Evolutionary conservation across 2,888 invertebrate species (phyloP), one percentile per base, ranked within the genome.

Genomic region (Drosophila heteroneura): DNA sequence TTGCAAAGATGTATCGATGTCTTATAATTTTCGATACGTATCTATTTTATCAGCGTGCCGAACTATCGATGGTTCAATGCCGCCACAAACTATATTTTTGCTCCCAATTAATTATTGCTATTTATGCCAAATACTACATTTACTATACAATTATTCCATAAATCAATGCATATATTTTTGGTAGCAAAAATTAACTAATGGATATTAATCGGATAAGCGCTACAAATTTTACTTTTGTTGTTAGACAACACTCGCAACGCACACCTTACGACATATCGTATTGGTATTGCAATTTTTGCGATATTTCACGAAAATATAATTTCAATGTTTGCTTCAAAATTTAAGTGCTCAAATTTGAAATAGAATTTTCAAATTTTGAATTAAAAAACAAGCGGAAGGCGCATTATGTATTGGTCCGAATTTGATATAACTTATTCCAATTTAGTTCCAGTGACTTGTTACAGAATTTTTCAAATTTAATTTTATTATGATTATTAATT

Each of bases 401-500:
- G 7, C 14, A 16, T 2, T 16, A 51, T 51, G 19, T 19, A 30
- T 30, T 28, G 6, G 10, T 16, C 28, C 6, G 5, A 19, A 28
- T 51, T 32, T n/a, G 5, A 30, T 12, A n/a, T 0, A 28, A 19
- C 9, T 28, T 28, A 30, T n/a, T 19, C 19, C n/a, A 3, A 28
- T 14, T 39, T n/a, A 12, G 19, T n/a, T 6, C 7, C 57, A 22
- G 14, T 47, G 22, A 22, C 2, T 44, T 19, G 10, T 28, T 47
- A 41, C 22, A 52, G 49, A 65, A 65, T 52, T 65, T 76, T 56
- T 49, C 56, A 67, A 76, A 72, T 69, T 62, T 61, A 58, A 69
- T 76, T 81, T 74, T 77, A 58, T 75, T 82, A 66, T 69, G 70
- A 57, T 71, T 70, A 67, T 73, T 76, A 68, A 72, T 71, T 79